Evolutionary conservation across 1,140 invertebrate genomes (phyloP).

Genomic region (Drosophila prosaltans): DNA sequence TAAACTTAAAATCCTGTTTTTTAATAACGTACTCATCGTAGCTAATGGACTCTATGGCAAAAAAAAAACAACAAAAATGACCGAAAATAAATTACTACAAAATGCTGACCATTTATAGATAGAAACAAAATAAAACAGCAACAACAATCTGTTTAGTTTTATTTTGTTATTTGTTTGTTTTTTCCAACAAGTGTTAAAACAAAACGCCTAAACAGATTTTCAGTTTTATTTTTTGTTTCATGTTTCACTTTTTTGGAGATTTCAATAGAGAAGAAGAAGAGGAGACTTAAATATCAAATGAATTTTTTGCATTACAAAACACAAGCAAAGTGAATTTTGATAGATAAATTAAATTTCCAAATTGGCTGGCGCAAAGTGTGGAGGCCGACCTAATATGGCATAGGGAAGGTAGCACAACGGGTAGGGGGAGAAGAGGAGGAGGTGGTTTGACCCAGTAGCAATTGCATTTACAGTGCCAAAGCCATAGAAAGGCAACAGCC

Average conservation of each 20-base stretch:
- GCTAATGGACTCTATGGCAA: background rate
- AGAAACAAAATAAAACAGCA: slow-evolving; percentile 27
- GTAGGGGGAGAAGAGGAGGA: background rate
- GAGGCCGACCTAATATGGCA: slow-evolving; percentile 38
- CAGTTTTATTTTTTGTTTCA: slow-evolving; percentile 24
- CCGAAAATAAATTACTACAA: slow-evolving; percentile 22
- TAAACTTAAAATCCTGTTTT: no score
- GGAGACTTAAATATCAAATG: slow-evolving; percentile 23
- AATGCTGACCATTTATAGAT: slow-evolving; percentile 67
- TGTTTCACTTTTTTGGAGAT: slow-evolving; percentile 34
- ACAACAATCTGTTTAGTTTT: slow-evolving; percentile 43
- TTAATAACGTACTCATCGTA: no score
- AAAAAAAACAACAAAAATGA: background rate
- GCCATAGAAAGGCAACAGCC: slow-evolving; percentile 72
- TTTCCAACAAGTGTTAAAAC: slow-evolving; percentile 37
- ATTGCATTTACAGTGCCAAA: slow-evolving; percentile 61
- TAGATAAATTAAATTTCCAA: slow-evolving; percentile 57
- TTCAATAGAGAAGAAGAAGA: slow-evolving; percentile 47
- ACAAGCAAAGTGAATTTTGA: slow-evolving; percentile 29
- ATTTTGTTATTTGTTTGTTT: slow-evolving; percentile 34
- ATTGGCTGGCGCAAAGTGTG: slow-evolving; percentile 64
- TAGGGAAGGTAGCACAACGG: slow-evolving; percentile 15
- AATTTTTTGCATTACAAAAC: slow-evolving; percentile 44
- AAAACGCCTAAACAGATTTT: slow-evolving; percentile 66
- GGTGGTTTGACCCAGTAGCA: slow-evolving; percentile 54